Base-by-base conservation (phyloP, 2,797 vertebrate genomes). In the Scomberomorus guttatus region DNA sequence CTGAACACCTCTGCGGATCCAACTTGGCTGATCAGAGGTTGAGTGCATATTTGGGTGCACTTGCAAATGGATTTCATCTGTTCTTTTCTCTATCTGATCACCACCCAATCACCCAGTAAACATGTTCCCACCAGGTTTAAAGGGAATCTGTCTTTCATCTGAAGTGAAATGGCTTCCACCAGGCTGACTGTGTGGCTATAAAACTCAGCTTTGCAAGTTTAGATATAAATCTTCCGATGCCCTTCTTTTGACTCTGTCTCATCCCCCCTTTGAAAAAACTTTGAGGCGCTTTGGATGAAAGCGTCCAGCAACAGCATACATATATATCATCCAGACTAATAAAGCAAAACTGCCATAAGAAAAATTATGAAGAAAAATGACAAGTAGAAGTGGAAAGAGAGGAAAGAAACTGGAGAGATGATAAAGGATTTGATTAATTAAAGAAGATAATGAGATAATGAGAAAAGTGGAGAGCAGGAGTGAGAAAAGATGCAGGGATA, bases 351-450 rank as follows among this genome's bases (percentile, higher is more conserved):
- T 59, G 74, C 59, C 39, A 70, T 64, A 46, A 75, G 79, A 77
- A 66, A 71, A 48, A 20, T 17, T 52, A 72, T 15, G 55, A 61
- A n/a, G n/a, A n/a, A n/a, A n/a, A n/a, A n/a, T n/a, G 72, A 75
- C n/a, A 82, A 75, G 37, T 37, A 14, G 82, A 79, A 58, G 7
- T 24, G 29, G 9, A 50, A 37, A 20, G 10, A 20, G 25, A 48
- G 58, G 29, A 71, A 52, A 32, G 46, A 70, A 82, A 85, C 76
- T 3, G 22, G 14, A 48, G 27, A 42, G 14, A 74, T 57, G 81
- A 81, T 80, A 75, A 80, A 61, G 17, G 62, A 73, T 72, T 76
- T 79, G 73, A 85, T 82, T 56, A 46, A 86, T 86, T 75, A 72
- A 64, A 63, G 55, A 18, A 55, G 32, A n/a, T n/a, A n/a, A n/a